A percentile compares a stretch with the other conserved stretches of the same genome.
These are phyloP conservation scores for Plebejus argus DNA, from an alignment of 2,888 invertebrate genomes.

Conservation along the genomic window DNA sequence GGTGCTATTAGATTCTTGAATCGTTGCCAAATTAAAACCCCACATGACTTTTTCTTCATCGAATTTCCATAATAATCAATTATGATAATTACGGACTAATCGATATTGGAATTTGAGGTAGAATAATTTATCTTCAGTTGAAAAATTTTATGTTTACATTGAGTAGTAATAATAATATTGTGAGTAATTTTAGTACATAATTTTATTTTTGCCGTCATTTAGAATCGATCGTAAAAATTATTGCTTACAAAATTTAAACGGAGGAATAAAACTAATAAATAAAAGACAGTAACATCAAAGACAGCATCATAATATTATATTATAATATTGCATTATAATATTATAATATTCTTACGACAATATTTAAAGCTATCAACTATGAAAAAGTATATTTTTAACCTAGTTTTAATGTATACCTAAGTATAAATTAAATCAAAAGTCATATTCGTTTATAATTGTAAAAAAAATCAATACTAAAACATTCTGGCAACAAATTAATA, in stretches of 20 bases:
- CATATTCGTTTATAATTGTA: not conserved
- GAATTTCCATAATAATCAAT: not conserved
- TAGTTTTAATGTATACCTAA: no score
- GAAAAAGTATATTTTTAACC: no score
- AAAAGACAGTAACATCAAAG: not conserved
- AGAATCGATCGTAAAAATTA: not conserved
- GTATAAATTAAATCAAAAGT: not conserved
- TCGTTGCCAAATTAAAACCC: slow-evolving; percentile 30
- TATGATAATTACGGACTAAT: slow-evolving; percentile 1
- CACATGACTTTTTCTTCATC: slow-evolving; percentile 26
- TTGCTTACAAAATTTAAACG: not conserved
- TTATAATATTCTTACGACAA: no score
- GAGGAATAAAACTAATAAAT: not conserved
- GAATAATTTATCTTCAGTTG: not conserved
- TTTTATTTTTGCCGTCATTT: not conserved
- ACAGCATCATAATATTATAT: no score
- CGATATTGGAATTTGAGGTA: not conserved
- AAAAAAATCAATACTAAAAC: not conserved
- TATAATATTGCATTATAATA: no score
- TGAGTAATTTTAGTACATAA: not conserved
- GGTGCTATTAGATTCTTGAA: slow-evolving; percentile 31
- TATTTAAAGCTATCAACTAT: no score
- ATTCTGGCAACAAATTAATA: not conserved
- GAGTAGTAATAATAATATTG: not conserved
- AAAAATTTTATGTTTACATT: not conserved